Evolutionary conservation across 2,888 invertebrate species (phyloP).

Genomic region (Stenurella melanura): DNA sequence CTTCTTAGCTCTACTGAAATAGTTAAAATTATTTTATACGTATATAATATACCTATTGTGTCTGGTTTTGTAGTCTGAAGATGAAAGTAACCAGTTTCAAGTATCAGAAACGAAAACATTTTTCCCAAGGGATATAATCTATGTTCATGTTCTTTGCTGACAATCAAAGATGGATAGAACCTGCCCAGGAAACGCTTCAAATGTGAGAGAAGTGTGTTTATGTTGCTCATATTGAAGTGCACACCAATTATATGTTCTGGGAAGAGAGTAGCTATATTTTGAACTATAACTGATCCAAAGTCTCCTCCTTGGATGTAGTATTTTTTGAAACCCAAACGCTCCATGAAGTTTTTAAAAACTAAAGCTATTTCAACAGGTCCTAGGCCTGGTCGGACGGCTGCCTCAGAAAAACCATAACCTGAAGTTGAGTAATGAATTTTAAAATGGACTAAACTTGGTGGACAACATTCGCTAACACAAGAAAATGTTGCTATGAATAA

Average conservation of each 20-base stretch:
- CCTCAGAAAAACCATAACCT: constrained; percentile 70
- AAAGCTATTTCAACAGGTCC: constrained; percentile 76
- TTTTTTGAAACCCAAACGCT: constrained; percentile 76
- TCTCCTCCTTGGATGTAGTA: constrained; percentile 81
- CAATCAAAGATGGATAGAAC: background rate
- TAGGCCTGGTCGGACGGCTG: constrained; percentile 78
- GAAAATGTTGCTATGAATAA: too few relatives aligned
- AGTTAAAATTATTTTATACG: background rate
- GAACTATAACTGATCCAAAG: constrained; percentile 83
- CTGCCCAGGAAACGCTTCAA: background rate
- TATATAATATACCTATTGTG: background rate
- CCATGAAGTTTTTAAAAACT: constrained; percentile 81
- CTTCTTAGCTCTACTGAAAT: too few relatives aligned
- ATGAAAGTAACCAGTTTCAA: constrained; percentile 74
- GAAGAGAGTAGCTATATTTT: constrained; percentile 72
- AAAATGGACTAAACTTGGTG: too few relatives aligned
- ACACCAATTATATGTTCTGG: constrained; percentile 70
- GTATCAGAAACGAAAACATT: background rate
- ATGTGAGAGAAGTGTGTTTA: background rate
- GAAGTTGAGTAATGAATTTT: constrained; percentile 61
- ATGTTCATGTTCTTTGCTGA: constrained; percentile 42
- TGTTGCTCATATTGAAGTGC: background rate
- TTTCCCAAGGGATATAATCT: background rate
- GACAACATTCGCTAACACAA: too few relatives aligned
- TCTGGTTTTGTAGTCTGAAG: constrained; percentile 35